Evolutionary conservation across 2,888 invertebrate species (phyloP).

Genomic region (Philereme vetulata): DNA sequence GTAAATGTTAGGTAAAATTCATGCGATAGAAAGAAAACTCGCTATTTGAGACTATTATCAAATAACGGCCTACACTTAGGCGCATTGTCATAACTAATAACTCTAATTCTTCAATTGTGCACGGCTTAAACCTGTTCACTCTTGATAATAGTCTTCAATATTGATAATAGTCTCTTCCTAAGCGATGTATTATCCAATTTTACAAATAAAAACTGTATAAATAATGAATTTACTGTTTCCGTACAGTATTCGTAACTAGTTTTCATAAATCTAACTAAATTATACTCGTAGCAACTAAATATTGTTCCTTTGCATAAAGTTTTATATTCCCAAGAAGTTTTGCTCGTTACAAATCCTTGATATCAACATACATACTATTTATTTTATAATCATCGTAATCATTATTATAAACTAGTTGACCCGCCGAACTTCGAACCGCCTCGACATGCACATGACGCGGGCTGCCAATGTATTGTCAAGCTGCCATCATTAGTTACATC

Average conservation of each 20-base stretch:
- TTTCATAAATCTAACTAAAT: constrained; percentile 35
- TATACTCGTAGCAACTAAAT: constrained; percentile 35
- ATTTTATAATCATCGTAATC: too few species aligned
- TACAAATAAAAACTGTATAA: constrained; percentile 1
- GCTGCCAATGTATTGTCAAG: too few species aligned
- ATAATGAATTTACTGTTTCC: constrained; percentile 18
- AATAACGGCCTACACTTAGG: neutral
- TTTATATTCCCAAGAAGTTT: constrained; percentile 3
- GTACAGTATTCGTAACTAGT: constrained; percentile 26
- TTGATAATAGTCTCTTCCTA: constrained; percentile 16
- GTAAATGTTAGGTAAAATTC: constrained; percentile 42
- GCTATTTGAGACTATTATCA: constrained; percentile 21
- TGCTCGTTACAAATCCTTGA: neutral
- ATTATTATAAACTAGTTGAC: too few species aligned
- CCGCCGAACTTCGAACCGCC: too few species aligned
- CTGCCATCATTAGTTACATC: too few species aligned
- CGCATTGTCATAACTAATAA: neutral
- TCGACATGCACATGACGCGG: too few species aligned
- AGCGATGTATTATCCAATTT: constrained; percentile 1
- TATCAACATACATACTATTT: too few species aligned
- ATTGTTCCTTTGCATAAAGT: neutral
- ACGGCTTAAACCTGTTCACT: too few species aligned
- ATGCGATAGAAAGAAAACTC: constrained; percentile 59
- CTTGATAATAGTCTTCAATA: neutral
- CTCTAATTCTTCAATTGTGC: too few species aligned